Conservation (phyloP, 2,113 vertebrate genomes). For the Salminus brasiliensis region DNA sequence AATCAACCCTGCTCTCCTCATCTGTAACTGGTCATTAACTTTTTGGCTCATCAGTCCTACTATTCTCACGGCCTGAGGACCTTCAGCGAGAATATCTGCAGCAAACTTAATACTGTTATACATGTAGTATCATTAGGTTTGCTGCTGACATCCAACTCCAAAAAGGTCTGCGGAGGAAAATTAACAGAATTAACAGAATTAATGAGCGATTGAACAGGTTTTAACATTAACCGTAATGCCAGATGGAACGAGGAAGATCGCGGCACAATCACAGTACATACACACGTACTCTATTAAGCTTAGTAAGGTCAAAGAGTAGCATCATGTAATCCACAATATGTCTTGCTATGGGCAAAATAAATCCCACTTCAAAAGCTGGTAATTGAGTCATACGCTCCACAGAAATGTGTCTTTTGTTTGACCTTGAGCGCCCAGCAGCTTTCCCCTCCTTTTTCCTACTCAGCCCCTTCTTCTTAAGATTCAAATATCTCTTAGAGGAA, state of each 20-base stretch:
- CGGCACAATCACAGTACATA: background rate
- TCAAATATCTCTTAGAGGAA: slow-evolving; percentile 50
- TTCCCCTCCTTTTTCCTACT: slow-evolving; percentile 33
- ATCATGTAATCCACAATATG: background rate
- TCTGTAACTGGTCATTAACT: no score
- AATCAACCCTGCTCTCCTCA: no score
- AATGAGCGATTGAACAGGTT: no score
- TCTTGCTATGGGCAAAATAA: slow-evolving; percentile 11
- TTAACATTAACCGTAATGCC: no score
- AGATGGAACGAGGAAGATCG: background rate
- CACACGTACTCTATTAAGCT: background rate
- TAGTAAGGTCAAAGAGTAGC: background rate
- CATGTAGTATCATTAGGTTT: no score
- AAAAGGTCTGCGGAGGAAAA: no score
- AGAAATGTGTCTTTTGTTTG: slow-evolving; percentile 9
- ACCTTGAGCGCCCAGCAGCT: slow-evolving; percentile 29
- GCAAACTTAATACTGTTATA: no score
- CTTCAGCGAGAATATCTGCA: no score
- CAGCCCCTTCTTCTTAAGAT: slow-evolving; percentile 56
- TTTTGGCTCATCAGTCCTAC: no score
- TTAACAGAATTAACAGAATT: no score
- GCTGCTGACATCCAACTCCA: no score
- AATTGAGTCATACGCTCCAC: background rate
- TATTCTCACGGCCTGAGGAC: no score
- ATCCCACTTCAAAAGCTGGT: slow-evolving; percentile 25